Evolutionary conservation across 1,140 invertebrate genomes (phyloP), one percentile per base, ranked within the genome.

Genomic region (Whitmania pigra): DNA sequence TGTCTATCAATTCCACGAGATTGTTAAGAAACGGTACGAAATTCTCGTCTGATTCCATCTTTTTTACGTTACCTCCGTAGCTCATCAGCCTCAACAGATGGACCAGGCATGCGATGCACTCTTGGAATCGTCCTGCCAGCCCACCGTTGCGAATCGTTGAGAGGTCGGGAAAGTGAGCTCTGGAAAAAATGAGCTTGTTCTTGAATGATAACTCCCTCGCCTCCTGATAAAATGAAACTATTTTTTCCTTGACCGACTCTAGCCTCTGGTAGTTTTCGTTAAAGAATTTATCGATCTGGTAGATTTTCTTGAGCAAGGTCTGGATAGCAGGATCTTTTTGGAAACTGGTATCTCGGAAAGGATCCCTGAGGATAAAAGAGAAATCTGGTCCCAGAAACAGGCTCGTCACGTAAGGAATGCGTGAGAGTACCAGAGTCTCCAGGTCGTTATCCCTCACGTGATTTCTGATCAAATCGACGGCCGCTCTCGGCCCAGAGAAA

Each of bases 71-170:
- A 18, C 27, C 49, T 17, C 68, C 69, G 27, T 60, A 66, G 69
- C 68, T 70, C 53, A 73, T 71, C 20, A 73, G 27, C 25, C 73
- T 43, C 27, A 73, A 25, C 22, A 73, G 60, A 66, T 73, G 73
- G 29, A 55, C 43, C 69, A 73, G 53, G 29, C 55, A 71, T 17
- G 53, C 40, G 25, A 73, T 69, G 53, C 73, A 73, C 17, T 73
- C 73, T 22, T 49, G n/a, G 18, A 70, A 31, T 60, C 69, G 71
- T 7, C 54, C 22, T n/a, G 73, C 40, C 43, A 53, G 53, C 5
- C 31, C 69, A 22, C 53, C 73, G 5, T 55, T 31, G 18, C n/a
- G 17, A 55, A 71, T 71, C 1, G 60, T 43, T n/a, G 69, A 31
- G 25, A 71, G 27, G 20, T 73, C 73, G 13, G 73, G 73, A 18